Conservation (phyloP, 2,797 vertebrate genomes). For the Enteromius unitaeniatus region DNA sequence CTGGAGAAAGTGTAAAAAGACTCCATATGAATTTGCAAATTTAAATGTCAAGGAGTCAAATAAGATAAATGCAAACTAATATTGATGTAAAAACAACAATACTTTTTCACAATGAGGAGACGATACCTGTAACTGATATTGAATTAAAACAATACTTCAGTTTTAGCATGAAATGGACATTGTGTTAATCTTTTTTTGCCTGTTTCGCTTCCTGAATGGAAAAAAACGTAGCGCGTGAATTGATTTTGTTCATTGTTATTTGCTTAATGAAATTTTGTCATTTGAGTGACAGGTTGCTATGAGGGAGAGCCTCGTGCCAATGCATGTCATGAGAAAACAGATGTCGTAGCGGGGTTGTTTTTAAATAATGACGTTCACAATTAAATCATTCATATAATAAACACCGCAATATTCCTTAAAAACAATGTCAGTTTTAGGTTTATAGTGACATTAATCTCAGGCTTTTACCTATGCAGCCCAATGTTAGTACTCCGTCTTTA, state of each 20-base stretch:
- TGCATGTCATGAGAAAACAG: neutral
- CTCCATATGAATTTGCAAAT: too few species aligned
- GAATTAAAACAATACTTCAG: neutral
- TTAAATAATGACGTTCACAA: neutral
- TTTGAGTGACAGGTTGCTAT: neutral
- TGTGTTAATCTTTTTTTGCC: neutral
- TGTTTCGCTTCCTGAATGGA: neutral
- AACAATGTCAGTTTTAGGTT: neutral
- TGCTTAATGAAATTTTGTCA: neutral
- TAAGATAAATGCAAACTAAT: too few species aligned
- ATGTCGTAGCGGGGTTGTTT: neutral
- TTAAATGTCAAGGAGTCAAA: neutral
- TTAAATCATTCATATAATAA: neutral
- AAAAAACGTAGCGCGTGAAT: neutral
- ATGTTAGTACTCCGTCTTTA: conserved; percentile 89
- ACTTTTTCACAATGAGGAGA: too few species aligned
- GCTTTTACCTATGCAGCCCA: conserved; percentile 87
- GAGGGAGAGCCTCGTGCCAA: neutral
- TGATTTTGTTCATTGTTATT: neutral
- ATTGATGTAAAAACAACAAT: too few species aligned
- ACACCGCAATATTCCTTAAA: neutral
- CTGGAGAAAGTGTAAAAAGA: conserved; percentile 64
- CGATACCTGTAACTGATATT: neutral
- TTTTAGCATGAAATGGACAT: neutral
- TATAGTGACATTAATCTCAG: neutral